Percentiles rank a stretch among this genome's conserved stretches.
These are phyloP conservation scores for Megathymus violae DNA, from an alignment of 1,140 invertebrate species.

Conservation along the genomic window DNA sequence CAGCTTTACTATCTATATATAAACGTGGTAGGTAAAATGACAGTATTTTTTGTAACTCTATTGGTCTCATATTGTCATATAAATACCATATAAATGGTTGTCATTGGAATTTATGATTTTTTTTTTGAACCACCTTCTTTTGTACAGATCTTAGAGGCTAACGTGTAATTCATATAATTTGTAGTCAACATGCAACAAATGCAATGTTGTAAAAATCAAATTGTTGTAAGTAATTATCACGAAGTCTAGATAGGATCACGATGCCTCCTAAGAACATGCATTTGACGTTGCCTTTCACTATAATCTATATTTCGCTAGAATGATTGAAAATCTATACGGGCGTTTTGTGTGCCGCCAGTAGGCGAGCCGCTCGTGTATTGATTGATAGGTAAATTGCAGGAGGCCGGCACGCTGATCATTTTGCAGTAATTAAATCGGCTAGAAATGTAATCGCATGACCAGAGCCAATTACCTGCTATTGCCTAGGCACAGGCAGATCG, in stretches of 20 bases:
- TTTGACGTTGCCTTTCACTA: slow-evolving; percentile 53
- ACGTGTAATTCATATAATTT: background rate
- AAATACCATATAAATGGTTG: too few relatives aligned
- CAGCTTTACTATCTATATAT: too few relatives aligned
- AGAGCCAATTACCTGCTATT: slow-evolving; percentile 77
- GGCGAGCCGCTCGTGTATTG: slow-evolving; percentile 57
- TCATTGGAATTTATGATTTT: too few relatives aligned
- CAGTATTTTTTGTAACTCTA: too few relatives aligned
- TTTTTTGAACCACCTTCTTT: background rate
- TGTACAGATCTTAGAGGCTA: background rate
- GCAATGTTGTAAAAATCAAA: slow-evolving; percentile 28
- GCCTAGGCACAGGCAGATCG: slow-evolving; percentile 71
- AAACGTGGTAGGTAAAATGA: too few relatives aligned
- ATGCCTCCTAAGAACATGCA: slow-evolving; percentile 31
- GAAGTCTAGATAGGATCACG: slow-evolving; percentile 33
- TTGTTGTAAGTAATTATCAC: slow-evolving; percentile 18
- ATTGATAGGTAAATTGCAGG: slow-evolving; percentile 84
- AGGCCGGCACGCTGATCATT: slow-evolving; percentile 80
- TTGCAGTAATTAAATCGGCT: slow-evolving; percentile 83
- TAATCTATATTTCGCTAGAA: slow-evolving; percentile 50
- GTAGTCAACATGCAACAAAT: background rate
- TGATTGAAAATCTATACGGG: slow-evolving; percentile 58
- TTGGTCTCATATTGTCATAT: too few relatives aligned
- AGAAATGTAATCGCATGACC: slow-evolving; percentile 84
- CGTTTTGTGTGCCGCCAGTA: slow-evolving; percentile 48